A percentile compares a stretch with the other conserved stretches of the same genome.
phyloP scores from a whole-genome alignment of 2,797 vertebrate species.

The Danio aesculapii region DNA sequence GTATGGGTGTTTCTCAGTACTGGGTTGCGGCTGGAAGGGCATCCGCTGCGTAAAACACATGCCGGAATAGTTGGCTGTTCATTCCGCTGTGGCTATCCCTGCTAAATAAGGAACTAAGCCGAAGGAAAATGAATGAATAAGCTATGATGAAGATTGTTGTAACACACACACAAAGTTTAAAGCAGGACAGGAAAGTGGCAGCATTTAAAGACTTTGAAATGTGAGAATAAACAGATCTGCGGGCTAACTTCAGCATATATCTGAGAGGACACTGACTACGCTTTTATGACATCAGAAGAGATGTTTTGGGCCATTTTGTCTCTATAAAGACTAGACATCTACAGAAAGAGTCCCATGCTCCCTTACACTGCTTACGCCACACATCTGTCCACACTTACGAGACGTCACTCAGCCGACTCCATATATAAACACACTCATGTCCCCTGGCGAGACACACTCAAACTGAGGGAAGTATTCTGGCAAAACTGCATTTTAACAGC shows the following conservation, averaged over 20 bases:
- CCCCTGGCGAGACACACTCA: constrained; percentile 57
- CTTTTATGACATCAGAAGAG: constrained; percentile 39
- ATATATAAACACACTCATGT: constrained; percentile 68
- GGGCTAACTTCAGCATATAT: neutral
- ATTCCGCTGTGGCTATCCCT: too few species aligned
- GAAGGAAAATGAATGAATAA: too few species aligned
- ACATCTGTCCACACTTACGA: constrained; percentile 69
- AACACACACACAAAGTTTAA: neutral
- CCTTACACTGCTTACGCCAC: constrained; percentile 61
- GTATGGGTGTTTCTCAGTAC: too few species aligned
- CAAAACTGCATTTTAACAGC: constrained; percentile 59
- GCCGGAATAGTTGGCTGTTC: too few species aligned
- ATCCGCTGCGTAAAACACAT: too few species aligned
- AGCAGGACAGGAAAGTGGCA: constrained; percentile 27
- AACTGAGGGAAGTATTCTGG: constrained; percentile 52
- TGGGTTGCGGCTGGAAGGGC: too few species aligned
- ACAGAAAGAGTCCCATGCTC: constrained; percentile 48
- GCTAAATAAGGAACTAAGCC: too few species aligned
- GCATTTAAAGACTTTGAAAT: constrained; percentile 33
- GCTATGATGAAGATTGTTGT: too few species aligned
- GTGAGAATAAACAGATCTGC: constrained; percentile 7
- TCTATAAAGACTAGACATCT: constrained; percentile 54
- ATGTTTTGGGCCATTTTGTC: constrained; percentile 45
- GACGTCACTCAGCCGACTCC: constrained; percentile 64
- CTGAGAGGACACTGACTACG: constrained; percentile 5